These are phyloP conservation scores for Pelodytes ibericus DNA, from an alignment of 2,797 vertebrate species.

Conservation along the genomic window DNA sequence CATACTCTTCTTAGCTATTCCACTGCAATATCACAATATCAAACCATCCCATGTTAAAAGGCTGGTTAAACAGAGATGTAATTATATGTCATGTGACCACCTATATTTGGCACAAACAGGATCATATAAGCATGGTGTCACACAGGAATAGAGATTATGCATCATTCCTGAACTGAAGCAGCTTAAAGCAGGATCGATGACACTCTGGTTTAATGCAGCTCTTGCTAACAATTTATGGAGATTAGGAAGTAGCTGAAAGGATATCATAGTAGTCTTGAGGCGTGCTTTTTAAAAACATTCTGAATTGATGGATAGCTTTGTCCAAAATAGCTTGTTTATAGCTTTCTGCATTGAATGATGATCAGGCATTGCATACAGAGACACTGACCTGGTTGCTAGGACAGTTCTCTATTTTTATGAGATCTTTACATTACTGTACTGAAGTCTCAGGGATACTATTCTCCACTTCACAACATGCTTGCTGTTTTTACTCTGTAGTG, in stretches of 20 bases:
- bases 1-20: no score
- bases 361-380: conserved; percentile 7
- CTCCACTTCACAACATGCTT: neutral
- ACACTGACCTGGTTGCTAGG: conserved; percentile 28
- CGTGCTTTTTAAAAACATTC: conserved; percentile 74
- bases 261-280: conserved; percentile 74
- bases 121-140: neutral
- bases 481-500: neutral
- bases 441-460: neutral
- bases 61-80: conserved; percentile 15
- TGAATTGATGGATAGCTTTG: conserved; percentile 70
- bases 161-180: conserved; percentile 65
- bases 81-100: conserved; percentile 19
- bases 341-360: conserved; percentile 12
- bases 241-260: conserved; percentile 81
- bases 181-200: conserved; percentile 67
- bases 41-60: neutral
- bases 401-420: conserved; percentile 25
- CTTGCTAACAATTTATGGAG: conserved; percentile 65
- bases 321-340: conserved; percentile 55
- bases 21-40: neutral
- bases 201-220: conserved; percentile 76
- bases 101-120: conserved; percentile 7
- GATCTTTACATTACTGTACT: conserved; percentile 11
- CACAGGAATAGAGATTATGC: conserved; percentile 21